Conservation (phyloP, 2,888 invertebrate genomes). For the Thysanoteuthis rhombus region DNA sequence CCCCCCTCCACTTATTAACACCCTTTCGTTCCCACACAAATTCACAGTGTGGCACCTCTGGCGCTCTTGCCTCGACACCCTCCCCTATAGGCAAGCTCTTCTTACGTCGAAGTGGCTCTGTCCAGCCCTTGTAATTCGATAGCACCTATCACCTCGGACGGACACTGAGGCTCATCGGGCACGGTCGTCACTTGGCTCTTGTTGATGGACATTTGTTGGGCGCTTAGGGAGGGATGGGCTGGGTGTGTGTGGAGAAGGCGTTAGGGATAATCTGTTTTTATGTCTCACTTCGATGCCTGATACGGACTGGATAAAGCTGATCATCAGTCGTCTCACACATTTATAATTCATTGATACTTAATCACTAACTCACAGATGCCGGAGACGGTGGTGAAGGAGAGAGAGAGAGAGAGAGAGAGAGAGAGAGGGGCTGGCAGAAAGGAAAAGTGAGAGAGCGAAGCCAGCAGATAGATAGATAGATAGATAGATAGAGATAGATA, state of each 20-base stretch:
- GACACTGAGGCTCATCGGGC: background rate
- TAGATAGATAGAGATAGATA: background rate
- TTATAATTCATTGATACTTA: background rate
- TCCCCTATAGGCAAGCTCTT: background rate
- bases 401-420: background rate
- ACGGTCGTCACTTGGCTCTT: background rate
- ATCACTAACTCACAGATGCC: background rate
- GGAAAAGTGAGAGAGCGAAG: too few relatives aligned
- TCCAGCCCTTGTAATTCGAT: background rate
- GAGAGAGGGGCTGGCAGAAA: too few relatives aligned
- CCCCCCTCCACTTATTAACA: too few relatives aligned
- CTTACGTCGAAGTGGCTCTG: background rate
- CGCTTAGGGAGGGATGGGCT: background rate
- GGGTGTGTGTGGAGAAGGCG: background rate
- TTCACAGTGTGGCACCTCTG: background rate
- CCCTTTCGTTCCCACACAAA: background rate
- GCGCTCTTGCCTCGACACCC: background rate
- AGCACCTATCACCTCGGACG: background rate
- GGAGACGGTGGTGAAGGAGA: background rate
- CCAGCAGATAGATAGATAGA: too few relatives aligned
- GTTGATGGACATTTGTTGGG: background rate
- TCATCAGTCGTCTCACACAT: background rate
- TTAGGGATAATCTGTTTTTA: background rate
- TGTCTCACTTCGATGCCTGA: background rate
- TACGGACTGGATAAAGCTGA: background rate